Evolutionary conservation across 23 tunicate genomes (phyloP).

Genomic region (Trididemnum nubilum): DNA sequence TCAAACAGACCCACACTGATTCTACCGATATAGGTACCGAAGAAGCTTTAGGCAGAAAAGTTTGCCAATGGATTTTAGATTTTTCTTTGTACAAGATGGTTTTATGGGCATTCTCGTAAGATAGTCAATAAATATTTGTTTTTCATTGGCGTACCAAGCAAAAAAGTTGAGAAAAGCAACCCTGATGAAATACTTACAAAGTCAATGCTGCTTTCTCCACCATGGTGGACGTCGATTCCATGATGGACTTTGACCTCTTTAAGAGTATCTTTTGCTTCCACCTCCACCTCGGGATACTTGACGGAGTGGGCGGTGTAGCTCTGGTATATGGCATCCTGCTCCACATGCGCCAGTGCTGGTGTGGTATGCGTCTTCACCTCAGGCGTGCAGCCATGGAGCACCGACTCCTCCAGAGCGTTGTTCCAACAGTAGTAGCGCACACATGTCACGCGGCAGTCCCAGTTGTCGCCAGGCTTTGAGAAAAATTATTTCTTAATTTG

Average conservation of each 20-base stretch:
- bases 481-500: no score
- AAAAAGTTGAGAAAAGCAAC: no score
- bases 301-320: slow-evolving; percentile 81
- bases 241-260: background rate
- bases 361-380: slow-evolving; percentile 27
- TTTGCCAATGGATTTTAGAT: no score
- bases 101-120: no score
- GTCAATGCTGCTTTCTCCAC: no score
- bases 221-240: background rate
- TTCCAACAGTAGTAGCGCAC: slow-evolving; percentile 91
- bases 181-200: no score
- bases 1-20: no score
- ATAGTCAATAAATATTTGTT: no score
- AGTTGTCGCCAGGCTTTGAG: slow-evolving; percentile 91
- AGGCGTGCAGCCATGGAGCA: slow-evolving; percentile 59
- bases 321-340: slow-evolving; percentile 49
- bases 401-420: slow-evolving; percentile 75
- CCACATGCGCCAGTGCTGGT: slow-evolving; percentile 15
- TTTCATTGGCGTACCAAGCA: no score
- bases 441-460: slow-evolving; percentile 95
- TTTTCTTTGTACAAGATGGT: no score
- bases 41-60: no score
- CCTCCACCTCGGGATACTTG: slow-evolving; percentile 60
- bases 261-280: background rate
- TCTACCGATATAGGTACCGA: no score